A percentile compares a stretch with the other conserved stretches of the same genome.
Evolutionary conservation across 2,113 vertebrate genomes (phyloP).

Genomic region (Corythornis madagascariensis): DNA sequence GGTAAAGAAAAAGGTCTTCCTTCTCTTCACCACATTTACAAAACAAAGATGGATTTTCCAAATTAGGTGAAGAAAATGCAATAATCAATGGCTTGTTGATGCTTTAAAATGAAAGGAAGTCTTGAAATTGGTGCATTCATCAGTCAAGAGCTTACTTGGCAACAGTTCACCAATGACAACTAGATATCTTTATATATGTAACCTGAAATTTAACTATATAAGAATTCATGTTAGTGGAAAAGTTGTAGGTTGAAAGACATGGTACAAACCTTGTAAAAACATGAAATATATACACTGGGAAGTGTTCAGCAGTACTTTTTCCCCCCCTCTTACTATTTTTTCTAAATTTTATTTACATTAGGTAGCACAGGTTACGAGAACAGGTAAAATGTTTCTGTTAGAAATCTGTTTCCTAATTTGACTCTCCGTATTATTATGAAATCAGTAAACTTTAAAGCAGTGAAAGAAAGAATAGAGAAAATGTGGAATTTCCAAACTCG

Average conservation of each 20-base stretch:
- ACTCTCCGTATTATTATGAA: neutral
- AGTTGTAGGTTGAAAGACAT: neutral
- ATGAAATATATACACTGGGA: rapidly evolving
- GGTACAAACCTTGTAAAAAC: neutral
- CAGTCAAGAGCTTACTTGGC: too few relatives aligned
- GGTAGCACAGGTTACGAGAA: neutral
- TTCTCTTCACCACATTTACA: neutral
- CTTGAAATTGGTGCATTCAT: neutral
- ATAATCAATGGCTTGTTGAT: neutral
- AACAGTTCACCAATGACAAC: neutral
- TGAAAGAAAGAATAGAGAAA: neutral
- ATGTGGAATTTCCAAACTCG: neutral
- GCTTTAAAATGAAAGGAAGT: neutral
- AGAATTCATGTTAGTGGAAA: neutral
- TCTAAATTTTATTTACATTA: neutral
- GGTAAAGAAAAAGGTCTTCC: neutral
- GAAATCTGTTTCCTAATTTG: neutral
- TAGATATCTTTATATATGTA: neutral
- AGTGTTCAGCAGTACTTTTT: neutral
- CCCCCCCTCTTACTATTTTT: neutral
- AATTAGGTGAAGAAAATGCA: neutral
- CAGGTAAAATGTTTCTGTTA: neutral
- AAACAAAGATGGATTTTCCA: neutral
- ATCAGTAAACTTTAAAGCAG: neutral
- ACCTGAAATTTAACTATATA: neutral